Evolutionary conservation across 2,113 vertebrate genomes (phyloP).

Genomic region (Gobius niger): DNA sequence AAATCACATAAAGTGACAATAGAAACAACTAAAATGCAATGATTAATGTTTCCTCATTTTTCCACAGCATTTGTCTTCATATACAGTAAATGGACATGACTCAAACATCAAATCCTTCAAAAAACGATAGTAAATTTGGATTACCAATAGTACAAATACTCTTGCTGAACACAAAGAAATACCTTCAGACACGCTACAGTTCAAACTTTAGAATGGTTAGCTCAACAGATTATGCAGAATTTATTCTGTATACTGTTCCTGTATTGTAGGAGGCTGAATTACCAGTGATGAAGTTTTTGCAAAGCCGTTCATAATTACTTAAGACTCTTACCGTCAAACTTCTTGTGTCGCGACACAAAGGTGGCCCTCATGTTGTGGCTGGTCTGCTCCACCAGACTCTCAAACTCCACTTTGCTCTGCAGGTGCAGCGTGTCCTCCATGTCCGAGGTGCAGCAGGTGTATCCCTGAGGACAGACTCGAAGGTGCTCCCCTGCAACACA

Average conservation of each 20-base stretch:
- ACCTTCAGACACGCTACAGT: neutral
- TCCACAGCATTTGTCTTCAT: too few relatives aligned
- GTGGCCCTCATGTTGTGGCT: slow-evolving; percentile 88
- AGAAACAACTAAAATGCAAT: too few relatives aligned
- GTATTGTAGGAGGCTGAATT: too few relatives aligned
- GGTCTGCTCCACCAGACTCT: slow-evolving; percentile 87
- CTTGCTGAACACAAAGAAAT: neutral
- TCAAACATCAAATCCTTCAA: too few relatives aligned
- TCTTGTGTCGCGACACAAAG: slow-evolving; percentile 93
- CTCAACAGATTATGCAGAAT: too few relatives aligned
- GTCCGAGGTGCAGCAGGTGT: slow-evolving; percentile 96
- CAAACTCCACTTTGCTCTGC: slow-evolving; percentile 93
- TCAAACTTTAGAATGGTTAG: neutral
- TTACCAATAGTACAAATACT: too few relatives aligned
- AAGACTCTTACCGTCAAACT: slow-evolving; percentile 89
- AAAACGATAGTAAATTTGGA: too few relatives aligned
- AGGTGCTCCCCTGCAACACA: slow-evolving; percentile 88
- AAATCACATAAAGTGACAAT: too few relatives aligned
- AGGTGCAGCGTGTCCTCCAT: slow-evolving; percentile 95
- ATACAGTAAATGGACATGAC: too few relatives aligned
- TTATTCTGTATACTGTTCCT: too few relatives aligned
- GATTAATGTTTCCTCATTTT: too few relatives aligned
- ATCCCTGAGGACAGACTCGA: slow-evolving; percentile 94
- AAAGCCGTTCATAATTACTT: too few relatives aligned
- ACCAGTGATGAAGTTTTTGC: neutral